These are phyloP conservation scores for Xiphydria camelus DNA, from an alignment of 2,888 invertebrate genomes.

Conservation along the genomic window DNA sequence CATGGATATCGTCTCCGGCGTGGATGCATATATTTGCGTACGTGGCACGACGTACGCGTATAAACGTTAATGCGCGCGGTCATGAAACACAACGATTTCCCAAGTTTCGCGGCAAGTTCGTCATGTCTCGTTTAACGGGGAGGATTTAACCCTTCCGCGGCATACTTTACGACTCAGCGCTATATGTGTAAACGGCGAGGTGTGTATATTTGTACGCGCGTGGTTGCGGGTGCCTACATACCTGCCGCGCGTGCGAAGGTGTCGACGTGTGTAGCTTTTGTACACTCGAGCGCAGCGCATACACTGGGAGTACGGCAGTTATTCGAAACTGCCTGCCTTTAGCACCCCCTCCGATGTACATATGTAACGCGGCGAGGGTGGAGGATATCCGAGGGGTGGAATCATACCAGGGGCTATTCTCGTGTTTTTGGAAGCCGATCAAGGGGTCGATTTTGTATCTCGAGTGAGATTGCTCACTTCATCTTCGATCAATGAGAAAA, in stretches of 20 bases:
- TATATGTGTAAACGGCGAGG: conserved; percentile 1
- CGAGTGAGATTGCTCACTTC: no score
- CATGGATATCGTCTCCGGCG: no score
- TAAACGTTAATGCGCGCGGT: conserved; percentile 27
- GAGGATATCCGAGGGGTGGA: conserved; percentile 31
- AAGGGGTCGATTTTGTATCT: no score
- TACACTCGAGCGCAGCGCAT: no score
- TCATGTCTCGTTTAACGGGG: conserved; percentile 44
- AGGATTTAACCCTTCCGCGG: conserved; percentile 48
- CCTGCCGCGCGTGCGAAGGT: not conserved
- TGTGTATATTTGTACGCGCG: conserved; percentile 1
- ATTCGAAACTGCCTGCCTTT: no score
- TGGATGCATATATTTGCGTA: no score
- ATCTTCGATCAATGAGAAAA: no score
- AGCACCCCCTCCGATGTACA: not conserved
- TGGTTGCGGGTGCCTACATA: not conserved
- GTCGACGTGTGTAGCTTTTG: conserved; percentile 8
- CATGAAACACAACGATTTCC: conserved; percentile 39
- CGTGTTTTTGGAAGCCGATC: conserved; percentile 47
- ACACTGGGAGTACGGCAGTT: no score
- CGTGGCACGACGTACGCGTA: no score
- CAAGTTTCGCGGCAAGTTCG: conserved; percentile 44
- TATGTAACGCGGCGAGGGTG: not conserved
- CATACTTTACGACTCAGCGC: conserved; percentile 45
- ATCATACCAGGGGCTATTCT: conserved; percentile 39